A percentile compares a stretch with the other conserved stretches of the same genome.
phyloP scores from a whole-genome alignment of 2,113 vertebrate genomes.

The Anoura caudifer region DNA sequence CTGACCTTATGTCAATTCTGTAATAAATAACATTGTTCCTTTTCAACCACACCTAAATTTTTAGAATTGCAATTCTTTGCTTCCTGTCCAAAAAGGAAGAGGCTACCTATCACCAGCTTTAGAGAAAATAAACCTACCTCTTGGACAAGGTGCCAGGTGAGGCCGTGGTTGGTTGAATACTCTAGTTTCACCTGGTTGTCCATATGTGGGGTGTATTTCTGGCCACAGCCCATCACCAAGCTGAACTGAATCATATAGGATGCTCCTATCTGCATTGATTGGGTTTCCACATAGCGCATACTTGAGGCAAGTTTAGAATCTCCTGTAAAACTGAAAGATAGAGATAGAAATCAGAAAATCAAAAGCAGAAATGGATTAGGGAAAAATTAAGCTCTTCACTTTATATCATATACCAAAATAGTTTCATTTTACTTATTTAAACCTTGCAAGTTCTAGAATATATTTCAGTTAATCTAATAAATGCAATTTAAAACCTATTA shows the following conservation, averaged over 20 bases:
- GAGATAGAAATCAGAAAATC: constrained; percentile 45
- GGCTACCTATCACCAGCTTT: not conserved
- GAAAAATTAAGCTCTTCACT: not conserved
- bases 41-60: not conserved
- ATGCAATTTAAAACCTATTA: not conserved
- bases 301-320: constrained; percentile 93
- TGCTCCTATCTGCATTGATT: constrained; percentile 98
- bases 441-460: not conserved
- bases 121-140: constrained; percentile 83
- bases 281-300: constrained; percentile 98
- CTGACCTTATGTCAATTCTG: not conserved
- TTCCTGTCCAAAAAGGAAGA: not conserved
- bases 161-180: constrained; percentile 98
- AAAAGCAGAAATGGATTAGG: not conserved
- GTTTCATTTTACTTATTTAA: constrained; percentile 3
- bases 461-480: not conserved
- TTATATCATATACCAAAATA: not conserved
- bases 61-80: not conserved
- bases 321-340: constrained; percentile 84
- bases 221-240: constrained; percentile 95
- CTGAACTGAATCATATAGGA: constrained; percentile 98
- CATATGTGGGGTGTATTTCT: constrained; percentile 91
- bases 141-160: constrained; percentile 98
- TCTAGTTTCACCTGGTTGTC: constrained; percentile 98
- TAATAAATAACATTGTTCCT: not conserved